Percentiles rank a stretch among this genome's conserved stretches.
These are phyloP conservation scores for Ictidomys tridecemlineatus DNA, from an alignment of 2,113 vertebrate genomes.

Conservation along the genomic window DNA sequence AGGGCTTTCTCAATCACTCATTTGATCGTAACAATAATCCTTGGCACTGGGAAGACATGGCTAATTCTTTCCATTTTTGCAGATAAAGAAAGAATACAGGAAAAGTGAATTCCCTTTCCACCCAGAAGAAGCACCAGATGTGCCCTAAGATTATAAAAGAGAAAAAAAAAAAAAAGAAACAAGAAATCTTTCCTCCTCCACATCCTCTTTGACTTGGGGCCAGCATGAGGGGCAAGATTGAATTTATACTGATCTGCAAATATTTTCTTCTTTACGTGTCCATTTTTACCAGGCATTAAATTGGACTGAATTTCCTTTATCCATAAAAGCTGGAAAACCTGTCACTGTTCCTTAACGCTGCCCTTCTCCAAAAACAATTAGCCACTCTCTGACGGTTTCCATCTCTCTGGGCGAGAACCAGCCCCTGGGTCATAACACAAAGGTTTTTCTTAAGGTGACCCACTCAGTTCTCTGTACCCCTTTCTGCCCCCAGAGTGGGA, in stretches of 20 bases:
- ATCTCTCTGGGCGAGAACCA: neutral
- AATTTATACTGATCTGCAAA: slow-evolving; percentile 76
- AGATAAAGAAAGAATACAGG: slow-evolving; percentile 2
- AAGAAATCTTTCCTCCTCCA: neutral
- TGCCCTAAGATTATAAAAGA: neutral
- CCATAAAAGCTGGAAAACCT: slow-evolving; percentile 25
- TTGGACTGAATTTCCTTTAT: slow-evolving; percentile 73
- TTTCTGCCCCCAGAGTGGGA: neutral
- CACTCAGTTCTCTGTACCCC: neutral
- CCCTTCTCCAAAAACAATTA: slow-evolving; percentile 61
- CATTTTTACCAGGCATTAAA: slow-evolving; percentile 72
- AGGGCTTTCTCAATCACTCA: neutral
- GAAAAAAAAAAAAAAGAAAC: neutral
- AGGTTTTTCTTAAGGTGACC: neutral
- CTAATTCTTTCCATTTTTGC: neutral
- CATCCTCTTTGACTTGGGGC: neutral
- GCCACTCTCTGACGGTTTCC: neutral
- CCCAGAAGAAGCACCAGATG: neutral
- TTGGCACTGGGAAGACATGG: neutral
- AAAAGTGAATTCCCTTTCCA: slow-evolving; percentile 1
- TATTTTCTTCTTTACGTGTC: slow-evolving; percentile 73
- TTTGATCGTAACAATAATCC: neutral
- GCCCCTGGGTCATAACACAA: neutral
- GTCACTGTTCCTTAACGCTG: slow-evolving; percentile 21
- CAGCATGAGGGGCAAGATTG: slow-evolving; percentile 40